Evolutionary conservation across 1,140 invertebrate species (phyloP), one percentile per base, ranked within the genome.

Genomic region (Ips nitidus): DNA sequence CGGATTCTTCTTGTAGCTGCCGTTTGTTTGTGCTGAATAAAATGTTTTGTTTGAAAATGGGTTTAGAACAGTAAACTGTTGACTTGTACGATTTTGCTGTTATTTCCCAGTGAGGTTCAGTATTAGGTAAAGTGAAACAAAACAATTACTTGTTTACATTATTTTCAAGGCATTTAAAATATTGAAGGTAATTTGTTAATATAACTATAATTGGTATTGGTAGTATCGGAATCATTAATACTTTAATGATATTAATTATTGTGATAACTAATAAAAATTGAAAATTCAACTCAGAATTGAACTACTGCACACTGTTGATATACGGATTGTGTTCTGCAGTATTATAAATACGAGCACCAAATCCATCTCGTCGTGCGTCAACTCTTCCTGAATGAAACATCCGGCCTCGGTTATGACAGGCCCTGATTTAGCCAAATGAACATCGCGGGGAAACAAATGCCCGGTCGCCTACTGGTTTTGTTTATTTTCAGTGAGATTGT

Each of bases 401-500:
- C 71, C 71, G 71, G 69, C 71, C 52, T 52, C 64, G 61, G 69
- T 68, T 73, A 70, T 63, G 61, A 63, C 61, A 63, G 61, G 45
- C 52, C 61, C 39, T 71, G 64, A 70, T 71, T 71, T 57, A 71
- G 52, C 41, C 70, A 71, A 71, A 71, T 71, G 70, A 71, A 63
- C 64, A 66, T 57, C 64, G 64, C 64, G 42, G 41, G 62, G 41
- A 66, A 66, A 66, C 64, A 66, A 66, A 66, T 66, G 53, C 52
- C 53, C 37, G 64, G 36, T 66, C 38, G 53, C 64, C 6, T 55
- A 57, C 64, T 3, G 61, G 57, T 59, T 72, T 72, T 72, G 62
- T 72, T 72, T 72, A 61, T 72, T 69, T 72, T 65, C 57, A 72
- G 53, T 22, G 22, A 72, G 56, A 72, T 65, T 72, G 71, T 72